phyloP scores from a whole-genome alignment of 2,888 invertebrate species.

The Cylloceria caligata region DNA sequence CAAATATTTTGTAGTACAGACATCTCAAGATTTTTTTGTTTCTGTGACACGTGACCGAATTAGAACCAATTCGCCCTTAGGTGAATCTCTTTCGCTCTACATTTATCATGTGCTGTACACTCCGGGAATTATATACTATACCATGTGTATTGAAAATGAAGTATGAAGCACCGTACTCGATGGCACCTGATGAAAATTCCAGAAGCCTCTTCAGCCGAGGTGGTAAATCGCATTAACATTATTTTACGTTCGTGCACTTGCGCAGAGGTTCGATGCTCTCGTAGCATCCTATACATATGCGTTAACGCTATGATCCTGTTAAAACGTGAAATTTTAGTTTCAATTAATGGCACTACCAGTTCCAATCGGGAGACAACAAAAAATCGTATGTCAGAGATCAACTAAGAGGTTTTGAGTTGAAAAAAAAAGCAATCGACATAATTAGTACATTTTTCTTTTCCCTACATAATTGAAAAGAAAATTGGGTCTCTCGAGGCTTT shows the following conservation, averaged over 20 bases:
- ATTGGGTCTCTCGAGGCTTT: neutral
- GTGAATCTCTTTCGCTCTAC: neutral
- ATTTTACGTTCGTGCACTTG: conserved; percentile 63
- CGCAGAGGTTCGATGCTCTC: conserved; percentile 45
- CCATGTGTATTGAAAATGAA: neutral
- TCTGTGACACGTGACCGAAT: neutral
- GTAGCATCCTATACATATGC: neutral
- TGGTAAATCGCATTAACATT: conserved; percentile 79
- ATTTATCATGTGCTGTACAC: neutral
- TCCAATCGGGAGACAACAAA: neutral
- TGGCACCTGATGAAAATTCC: conserved; percentile 76
- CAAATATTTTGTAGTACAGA: too few species aligned
- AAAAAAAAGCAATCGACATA: conserved; percentile 17
- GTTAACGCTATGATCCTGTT: conserved; percentile 11
- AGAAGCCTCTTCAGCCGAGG: conserved; percentile 74
- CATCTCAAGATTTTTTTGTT: neutral
- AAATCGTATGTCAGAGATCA: conserved; percentile 33
- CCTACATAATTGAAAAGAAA: conserved; percentile 7
- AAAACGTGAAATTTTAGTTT: conserved; percentile 49
- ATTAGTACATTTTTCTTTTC: conserved; percentile 10
- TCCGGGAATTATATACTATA: neutral
- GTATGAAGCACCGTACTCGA: conserved; percentile 26
- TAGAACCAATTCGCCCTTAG: neutral
- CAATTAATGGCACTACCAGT: conserved; percentile 43
- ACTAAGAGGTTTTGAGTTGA: neutral